Base-by-base conservation (phyloP, 2,113 vertebrate genomes). In the Sylvia atricapilla region DNA sequence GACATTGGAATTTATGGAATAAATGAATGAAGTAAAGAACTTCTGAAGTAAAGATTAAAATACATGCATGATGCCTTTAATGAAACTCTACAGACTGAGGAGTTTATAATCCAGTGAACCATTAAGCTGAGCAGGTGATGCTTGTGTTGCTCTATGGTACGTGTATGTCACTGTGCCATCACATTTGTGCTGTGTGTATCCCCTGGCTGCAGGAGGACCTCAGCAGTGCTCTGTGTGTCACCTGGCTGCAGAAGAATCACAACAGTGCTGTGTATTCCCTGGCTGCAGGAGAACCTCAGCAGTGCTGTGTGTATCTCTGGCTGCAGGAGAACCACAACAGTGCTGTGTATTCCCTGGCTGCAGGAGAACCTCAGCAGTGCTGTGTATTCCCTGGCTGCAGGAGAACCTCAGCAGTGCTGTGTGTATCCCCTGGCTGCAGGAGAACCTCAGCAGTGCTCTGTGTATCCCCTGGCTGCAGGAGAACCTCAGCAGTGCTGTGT, bases 101-200 rank as follows among this genome's bases (percentile, higher is more conserved):
- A 49, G 14, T 11, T 70, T 25, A 39, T 25, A 31, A 55, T 50
- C 13, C 25, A 87, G 13, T 16, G 8, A 58, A 60, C 12, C 1
- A 2, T 46, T 77, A 64, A 30, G 5, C 15, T 74, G 30, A 74
- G 33, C 7, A 52, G 15, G 17, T 0, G 0, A 12, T 31, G 15
- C 10, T 25, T 46, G 31, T 41, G 15, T 3, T 75, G 16, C 25
- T 35, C 14, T 8, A 5, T 64, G 44, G 25, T 33, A 7, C 22
- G 17, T 0, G 0, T 23, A 2, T 2, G 1, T 56, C 49, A 31
- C 27, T 44, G 15, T 33, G 27, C 2, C 21, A 44, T 53, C 16
- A 63, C 31, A 8, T 3, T 46, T 59, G 24, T 7, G 2, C 53
- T 44, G 25, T 27, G 44, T 43, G 43, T 43, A 43, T 43, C 43